Evolutionary conservation across 2,888 invertebrate species (phyloP), one percentile per base, ranked within the genome.

Genomic region (Diabrotica balteata): DNA sequence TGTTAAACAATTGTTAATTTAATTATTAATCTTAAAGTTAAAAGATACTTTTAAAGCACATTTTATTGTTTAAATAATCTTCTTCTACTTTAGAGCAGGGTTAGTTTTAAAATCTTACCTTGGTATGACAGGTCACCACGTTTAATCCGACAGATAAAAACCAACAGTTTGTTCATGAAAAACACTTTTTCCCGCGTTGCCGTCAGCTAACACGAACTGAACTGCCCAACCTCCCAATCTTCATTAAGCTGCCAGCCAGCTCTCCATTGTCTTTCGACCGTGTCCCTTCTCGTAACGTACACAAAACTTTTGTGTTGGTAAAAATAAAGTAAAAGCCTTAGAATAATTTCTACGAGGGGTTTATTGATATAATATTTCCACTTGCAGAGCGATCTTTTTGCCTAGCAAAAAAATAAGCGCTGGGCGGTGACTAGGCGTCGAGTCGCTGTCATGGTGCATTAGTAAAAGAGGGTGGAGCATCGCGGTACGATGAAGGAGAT

Each of bases 251-350:
- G 22, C 7, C 44, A 8, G 54, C 10, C 42, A 54, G 43, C 32
- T 32, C 32, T 32, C 32, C n/a, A 8, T 53, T 43, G 10, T 80
- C 79, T 78, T 80, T 80, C 79, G 79, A 80, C 74, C 76, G 74
- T 75, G 77, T 75, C 77, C 76, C 77, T 76, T 76, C 75, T 32
- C 17, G 44, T 8, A 47, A 80, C 77, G 78, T 78, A 80, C 78
- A 79, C 79, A 76, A 73, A 75, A 73, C 73, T 76, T 80, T 78
- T 79, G 76, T 78, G 77, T 81, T 79, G 76, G 77, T 77, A 78
- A 80, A 80, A 80, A 80, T 80, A 80, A 80, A 80, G 79, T 74
- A 74, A 72, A 77, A 76, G 77, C 76, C 75, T 73, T 72, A 73
- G 75, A 77, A 75, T 78, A 79, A 78, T 66, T 67, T 68, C 60